phyloP scores from a whole-genome alignment of 2,113 vertebrate genomes.

The Prunella fulvescens region DNA sequence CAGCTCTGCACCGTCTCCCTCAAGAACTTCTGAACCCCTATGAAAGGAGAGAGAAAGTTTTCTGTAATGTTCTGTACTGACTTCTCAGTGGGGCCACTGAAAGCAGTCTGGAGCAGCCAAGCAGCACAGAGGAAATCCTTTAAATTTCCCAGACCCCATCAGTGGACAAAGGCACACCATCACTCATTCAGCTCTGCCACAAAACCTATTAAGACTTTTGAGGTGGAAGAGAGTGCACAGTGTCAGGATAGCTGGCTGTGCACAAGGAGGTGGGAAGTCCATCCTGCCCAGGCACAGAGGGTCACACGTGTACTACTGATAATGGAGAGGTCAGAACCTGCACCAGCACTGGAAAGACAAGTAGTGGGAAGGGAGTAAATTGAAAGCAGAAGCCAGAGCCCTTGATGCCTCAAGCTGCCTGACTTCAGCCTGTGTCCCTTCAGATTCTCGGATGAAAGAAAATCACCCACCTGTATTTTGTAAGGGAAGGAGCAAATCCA shows the following conservation, averaged over 20 bases:
- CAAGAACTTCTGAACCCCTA: constrained; percentile 90
- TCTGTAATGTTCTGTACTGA: background rate
- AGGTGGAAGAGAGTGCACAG: background rate
- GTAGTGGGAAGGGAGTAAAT: background rate
- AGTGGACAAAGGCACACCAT: background rate
- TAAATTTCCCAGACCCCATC: background rate
- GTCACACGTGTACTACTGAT: background rate
- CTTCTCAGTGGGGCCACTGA: background rate
- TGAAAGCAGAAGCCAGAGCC: constrained; percentile 24
- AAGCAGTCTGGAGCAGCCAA: background rate
- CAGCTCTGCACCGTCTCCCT: constrained; percentile 88
- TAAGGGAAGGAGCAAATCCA: background rate
- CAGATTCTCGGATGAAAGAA: constrained; percentile 16
- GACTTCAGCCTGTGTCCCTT: background rate
- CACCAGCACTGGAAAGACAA: background rate
- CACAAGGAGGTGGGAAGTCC: background rate
- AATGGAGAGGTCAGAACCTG: background rate
- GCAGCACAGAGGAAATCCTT: background rate
- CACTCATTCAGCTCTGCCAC: background rate
- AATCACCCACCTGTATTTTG: background rate
- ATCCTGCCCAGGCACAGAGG: background rate
- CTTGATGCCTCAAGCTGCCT: constrained; percentile 1
- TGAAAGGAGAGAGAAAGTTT: constrained; percentile 40
- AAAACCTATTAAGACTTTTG: background rate
- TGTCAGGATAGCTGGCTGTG: background rate